phyloP scores from a whole-genome alignment of 2,113 vertebrate species.

The Papio anubis region DNA sequence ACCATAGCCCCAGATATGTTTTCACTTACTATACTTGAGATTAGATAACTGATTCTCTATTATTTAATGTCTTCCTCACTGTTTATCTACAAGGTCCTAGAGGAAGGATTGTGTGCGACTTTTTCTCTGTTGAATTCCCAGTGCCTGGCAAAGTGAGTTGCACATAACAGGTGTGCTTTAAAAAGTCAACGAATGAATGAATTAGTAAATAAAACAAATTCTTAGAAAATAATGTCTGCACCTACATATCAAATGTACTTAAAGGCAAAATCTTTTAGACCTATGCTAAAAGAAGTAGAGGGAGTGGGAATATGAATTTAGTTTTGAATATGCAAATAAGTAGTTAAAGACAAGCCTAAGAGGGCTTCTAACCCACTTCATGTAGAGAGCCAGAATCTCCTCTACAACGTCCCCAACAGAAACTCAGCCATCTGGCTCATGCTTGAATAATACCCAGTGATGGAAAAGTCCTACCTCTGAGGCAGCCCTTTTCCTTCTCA shows the following conservation, averaged over 20 bases:
- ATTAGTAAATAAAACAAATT: neutral
- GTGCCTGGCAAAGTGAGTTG: neutral
- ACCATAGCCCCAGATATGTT: neutral
- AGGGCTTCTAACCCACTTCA: neutral
- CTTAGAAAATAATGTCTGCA: neutral
- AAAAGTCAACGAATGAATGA: neutral
- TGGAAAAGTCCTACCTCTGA: neutral
- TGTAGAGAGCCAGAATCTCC: neutral
- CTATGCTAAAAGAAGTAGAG: neutral
- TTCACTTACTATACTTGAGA: neutral
- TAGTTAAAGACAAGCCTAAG: neutral
- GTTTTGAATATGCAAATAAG: neutral
- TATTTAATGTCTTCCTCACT: neutral
- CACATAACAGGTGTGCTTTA: neutral
- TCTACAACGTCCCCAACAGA: neutral
- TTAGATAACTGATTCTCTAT: neutral
- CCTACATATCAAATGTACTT: neutral
- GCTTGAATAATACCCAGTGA: neutral
- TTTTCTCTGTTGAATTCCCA: neutral
- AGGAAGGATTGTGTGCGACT: neutral
- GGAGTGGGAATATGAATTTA: neutral
- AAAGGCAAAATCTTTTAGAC: neutral
- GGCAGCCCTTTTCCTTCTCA: neutral
- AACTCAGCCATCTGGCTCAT: neutral
- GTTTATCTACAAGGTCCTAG: neutral